Evolutionary conservation across 2,888 invertebrate genomes (phyloP).

Genomic region (Microplitis deprimator): DNA sequence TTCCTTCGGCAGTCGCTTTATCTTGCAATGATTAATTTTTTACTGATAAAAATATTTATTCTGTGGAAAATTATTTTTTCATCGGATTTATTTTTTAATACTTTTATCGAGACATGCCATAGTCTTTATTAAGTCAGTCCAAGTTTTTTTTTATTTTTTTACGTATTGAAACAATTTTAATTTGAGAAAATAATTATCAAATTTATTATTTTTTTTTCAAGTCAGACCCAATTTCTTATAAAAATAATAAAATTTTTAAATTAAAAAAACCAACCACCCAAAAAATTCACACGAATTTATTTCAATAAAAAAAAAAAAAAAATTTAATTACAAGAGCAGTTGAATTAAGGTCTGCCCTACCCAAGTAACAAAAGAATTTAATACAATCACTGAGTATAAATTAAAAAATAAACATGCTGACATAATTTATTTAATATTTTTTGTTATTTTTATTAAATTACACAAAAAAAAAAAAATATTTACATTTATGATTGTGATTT

Average conservation of each 20-base stretch:
- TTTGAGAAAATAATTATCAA: too few relatives aligned
- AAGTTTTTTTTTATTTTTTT: too few relatives aligned
- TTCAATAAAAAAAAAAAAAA: not conserved
- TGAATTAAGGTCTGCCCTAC: too few relatives aligned
- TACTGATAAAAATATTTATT: constrained; percentile 3
- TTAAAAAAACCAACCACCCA: not conserved
- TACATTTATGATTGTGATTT: constrained; percentile 70
- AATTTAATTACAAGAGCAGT: not conserved
- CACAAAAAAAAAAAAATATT: constrained; percentile 66
- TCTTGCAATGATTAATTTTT: constrained; percentile 7
- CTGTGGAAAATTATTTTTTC: constrained; percentile 10
- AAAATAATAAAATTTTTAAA: too few relatives aligned
- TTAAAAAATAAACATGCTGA: not conserved
- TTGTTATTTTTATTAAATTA: constrained; percentile 7
- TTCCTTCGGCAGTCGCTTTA: constrained; percentile 43
- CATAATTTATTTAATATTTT: not conserved
- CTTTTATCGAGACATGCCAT: too few relatives aligned
- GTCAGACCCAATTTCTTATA: too few relatives aligned
- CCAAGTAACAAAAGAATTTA: constrained; percentile 8
- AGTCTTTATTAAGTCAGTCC: too few relatives aligned
- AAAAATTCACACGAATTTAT: not conserved
- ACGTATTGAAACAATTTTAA: too few relatives aligned
- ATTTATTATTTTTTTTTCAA: too few relatives aligned
- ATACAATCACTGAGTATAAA: not conserved
- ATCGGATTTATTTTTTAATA: not conserved